Percentiles rank a stretch among this genome's conserved stretches.
These are phyloP conservation scores for Euspilapteryx auroguttella DNA, from an alignment of 2,888 invertebrate genomes.

Conservation along the genomic window DNA sequence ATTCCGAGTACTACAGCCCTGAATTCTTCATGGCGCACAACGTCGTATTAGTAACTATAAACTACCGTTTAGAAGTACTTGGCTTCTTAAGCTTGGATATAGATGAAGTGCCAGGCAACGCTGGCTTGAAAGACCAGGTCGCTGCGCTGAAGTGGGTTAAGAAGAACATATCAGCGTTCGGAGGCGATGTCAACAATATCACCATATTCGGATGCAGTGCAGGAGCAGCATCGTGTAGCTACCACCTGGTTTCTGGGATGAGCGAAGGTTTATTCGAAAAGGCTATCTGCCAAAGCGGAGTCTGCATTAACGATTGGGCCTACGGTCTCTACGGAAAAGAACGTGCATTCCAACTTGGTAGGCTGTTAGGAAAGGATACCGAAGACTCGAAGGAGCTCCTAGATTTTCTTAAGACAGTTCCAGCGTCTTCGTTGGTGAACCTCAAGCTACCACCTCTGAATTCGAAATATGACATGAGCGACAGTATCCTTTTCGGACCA, in stretches of 20 bases:
- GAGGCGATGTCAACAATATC: constrained; percentile 37
- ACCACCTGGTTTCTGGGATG: constrained; percentile 40
- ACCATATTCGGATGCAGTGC: constrained; percentile 54
- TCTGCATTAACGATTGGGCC: constrained; percentile 45
- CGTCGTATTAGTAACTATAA: constrained; percentile 42
- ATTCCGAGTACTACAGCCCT: constrained; percentile 48
- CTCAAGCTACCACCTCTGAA: constrained; percentile 28
- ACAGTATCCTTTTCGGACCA: constrained; percentile 36
- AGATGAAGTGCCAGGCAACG: constrained; percentile 48
- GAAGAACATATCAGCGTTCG: constrained; percentile 36
- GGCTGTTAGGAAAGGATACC: constrained; percentile 35
- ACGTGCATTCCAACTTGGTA: constrained; percentile 43
- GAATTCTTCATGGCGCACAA: constrained; percentile 45
- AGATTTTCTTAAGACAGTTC: constrained; percentile 25
- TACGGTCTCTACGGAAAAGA: constrained; percentile 28
- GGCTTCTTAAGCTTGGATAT: constrained; percentile 47
- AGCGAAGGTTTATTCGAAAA: constrained; percentile 40
- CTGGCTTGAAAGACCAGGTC: constrained; percentile 50
- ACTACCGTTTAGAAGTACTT: constrained; percentile 49
- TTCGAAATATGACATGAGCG: constrained; percentile 23
- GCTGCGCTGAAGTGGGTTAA: constrained; percentile 52
- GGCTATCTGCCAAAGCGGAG: constrained; percentile 54
- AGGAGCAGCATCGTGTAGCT: constrained; percentile 34
- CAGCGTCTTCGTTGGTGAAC: constrained; percentile 26
- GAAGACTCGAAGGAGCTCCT: constrained; percentile 30